Evolutionary conservation across 2,888 invertebrate genomes (phyloP).

Genomic region (Tenodera sinensis): DNA sequence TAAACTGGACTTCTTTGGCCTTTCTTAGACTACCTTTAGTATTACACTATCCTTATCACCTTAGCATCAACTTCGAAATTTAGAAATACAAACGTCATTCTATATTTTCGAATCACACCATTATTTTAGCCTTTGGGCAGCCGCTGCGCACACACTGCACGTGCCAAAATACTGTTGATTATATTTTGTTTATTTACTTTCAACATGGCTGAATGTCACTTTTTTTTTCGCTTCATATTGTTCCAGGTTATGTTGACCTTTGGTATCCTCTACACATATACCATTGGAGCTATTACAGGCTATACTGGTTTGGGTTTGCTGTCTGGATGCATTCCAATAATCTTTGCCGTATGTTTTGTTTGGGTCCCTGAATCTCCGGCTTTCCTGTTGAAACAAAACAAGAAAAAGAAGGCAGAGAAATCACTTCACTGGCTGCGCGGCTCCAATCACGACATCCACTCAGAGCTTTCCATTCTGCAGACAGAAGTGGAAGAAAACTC

Average conservation of each 20-base stretch:
- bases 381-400: slow-evolving; percentile 51
- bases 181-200: no score
- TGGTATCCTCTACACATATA: slow-evolving; percentile 73
- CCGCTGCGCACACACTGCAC: no score
- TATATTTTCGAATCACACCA: no score
- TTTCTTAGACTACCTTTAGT: no score
- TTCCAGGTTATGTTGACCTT: slow-evolving; percentile 74
- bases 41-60: no score
- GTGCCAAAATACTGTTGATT: no score
- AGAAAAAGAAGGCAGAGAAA: slow-evolving; percentile 55
- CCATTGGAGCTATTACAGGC: slow-evolving; percentile 45
- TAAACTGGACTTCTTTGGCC: no score
- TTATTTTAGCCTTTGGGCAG: no score
- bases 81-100: no score
- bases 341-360: slow-evolving; percentile 45
- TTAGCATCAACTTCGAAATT: no score
- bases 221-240: background rate
- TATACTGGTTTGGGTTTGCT: slow-evolving; percentile 48
- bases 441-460: slow-evolving; percentile 53
- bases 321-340: slow-evolving; percentile 44
- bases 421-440: slow-evolving; percentile 62
- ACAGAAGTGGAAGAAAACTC: slow-evolving; percentile 50
- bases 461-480: slow-evolving; percentile 49
- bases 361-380: slow-evolving; percentile 68
- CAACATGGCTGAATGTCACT: no score